Evolutionary conservation across 2,113 vertebrate species (phyloP).

Genomic region (Cololabis saira): DNA sequence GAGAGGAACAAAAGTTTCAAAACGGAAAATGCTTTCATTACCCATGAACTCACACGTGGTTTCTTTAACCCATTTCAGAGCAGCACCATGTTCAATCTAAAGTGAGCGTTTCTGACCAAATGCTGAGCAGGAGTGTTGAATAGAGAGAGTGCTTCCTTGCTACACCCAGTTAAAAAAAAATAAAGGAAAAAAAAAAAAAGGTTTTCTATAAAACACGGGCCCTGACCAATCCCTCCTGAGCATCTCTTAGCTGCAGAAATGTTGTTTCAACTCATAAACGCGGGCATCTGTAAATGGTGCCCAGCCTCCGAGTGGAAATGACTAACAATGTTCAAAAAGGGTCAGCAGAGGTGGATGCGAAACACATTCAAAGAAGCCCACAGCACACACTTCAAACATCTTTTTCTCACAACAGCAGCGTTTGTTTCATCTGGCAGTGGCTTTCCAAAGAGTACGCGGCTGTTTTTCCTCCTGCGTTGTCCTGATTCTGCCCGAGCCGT

Average conservation of each 20-base stretch:
- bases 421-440: constrained; percentile 34
- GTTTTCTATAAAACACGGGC: constrained; percentile 44
- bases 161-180: constrained; percentile 38
- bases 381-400: constrained; percentile 42
- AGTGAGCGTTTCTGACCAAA: constrained; percentile 33
- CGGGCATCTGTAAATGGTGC: constrained; percentile 28
- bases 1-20: constrained; percentile 11
- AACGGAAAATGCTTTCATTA: constrained; percentile 27
- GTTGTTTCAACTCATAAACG: constrained; percentile 34
- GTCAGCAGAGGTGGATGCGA: constrained; percentile 60
- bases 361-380: constrained; percentile 57
- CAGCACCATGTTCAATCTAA: constrained; percentile 52
- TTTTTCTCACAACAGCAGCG: constrained; percentile 22
- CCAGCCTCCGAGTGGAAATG: constrained; percentile 49
- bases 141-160: constrained; percentile 25
- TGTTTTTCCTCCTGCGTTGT: constrained; percentile 39
- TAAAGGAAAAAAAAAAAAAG: constrained; percentile 10
- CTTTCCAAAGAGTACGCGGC: constrained; percentile 47
- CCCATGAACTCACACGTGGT: constrained; percentile 9
- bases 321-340: constrained; percentile 50
- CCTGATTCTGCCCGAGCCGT: constrained; percentile 17
- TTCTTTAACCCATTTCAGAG: constrained; percentile 23
- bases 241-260: constrained; percentile 46
- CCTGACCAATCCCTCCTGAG: constrained; percentile 46
- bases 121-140: constrained; percentile 47